A percentile compares a stretch with the other conserved stretches of the same genome.
Evolutionary conservation across 2,888 invertebrate species (phyloP).

Genomic region (Phyllotreta cruciferae): DNA sequence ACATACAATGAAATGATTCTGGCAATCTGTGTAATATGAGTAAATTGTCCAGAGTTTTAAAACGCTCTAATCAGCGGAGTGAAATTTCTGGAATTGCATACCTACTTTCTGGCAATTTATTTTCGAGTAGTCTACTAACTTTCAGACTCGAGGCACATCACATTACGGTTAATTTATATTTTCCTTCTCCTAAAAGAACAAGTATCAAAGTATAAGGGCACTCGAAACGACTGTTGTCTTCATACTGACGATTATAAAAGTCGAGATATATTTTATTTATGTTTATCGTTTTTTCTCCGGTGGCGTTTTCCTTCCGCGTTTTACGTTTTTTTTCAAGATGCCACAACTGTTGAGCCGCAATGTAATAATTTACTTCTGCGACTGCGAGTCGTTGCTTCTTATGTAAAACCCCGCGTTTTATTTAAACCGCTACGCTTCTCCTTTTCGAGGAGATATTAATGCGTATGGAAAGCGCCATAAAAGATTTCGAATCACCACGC

Average conservation of each 20-base stretch:
- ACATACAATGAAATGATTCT: too few species aligned
- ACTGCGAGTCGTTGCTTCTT: conserved; percentile 12
- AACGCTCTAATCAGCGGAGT: not conserved
- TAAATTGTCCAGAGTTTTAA: not conserved
- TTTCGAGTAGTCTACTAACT: not conserved
- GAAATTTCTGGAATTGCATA: not conserved
- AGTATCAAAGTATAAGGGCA: conserved; percentile 33
- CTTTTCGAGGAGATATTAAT: not conserved
- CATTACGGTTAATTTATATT: conserved; percentile 34
- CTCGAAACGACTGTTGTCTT: conserved; percentile 29
- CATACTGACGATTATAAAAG: conserved; percentile 31
- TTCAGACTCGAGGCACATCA: conserved; percentile 19
- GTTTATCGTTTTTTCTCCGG: conserved; percentile 8
- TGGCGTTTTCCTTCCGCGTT: not conserved
- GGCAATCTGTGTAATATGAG: too few species aligned
- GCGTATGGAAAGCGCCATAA: too few species aligned
- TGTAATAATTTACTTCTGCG: conserved; percentile 16
- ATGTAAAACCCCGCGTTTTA: conserved; percentile 18
- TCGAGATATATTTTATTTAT: conserved; percentile 33
- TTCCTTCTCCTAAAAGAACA: conserved; percentile 24
- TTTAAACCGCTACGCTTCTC: conserved; percentile 9
- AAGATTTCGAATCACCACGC: too few species aligned
- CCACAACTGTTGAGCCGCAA: conserved; percentile 22
- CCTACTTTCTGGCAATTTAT: not conserved
- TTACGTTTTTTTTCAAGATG: conserved; percentile 16